A percentile compares a stretch with the other conserved stretches of the same genome.
Evolutionary conservation across 2,113 vertebrate genomes (phyloP).

Genomic region (Ochotona princeps): DNA sequence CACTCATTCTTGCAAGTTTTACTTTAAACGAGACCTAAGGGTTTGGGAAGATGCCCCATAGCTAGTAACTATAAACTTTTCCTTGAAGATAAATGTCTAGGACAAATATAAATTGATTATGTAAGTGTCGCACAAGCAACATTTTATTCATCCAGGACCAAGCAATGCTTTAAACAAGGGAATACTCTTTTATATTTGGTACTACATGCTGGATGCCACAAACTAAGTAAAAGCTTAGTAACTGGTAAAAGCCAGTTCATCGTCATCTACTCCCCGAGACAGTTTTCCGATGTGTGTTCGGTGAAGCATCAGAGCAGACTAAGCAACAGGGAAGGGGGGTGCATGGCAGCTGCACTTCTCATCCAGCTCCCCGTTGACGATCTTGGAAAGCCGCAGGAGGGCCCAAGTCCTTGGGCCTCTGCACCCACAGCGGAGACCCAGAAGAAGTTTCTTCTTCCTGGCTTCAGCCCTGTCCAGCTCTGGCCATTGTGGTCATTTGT

Average conservation of each 20-base stretch:
- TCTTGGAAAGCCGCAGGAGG: too few species aligned
- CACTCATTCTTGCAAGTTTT: not conserved
- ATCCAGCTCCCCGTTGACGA: too few species aligned
- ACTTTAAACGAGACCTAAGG: slow-evolving; percentile 21
- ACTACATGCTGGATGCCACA: not conserved
- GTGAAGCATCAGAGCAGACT: not conserved
- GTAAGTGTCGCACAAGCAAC: not conserved
- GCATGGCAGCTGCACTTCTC: too few species aligned
- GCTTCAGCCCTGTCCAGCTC: too few species aligned
- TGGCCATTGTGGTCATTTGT: too few species aligned
- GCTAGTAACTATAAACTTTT: slow-evolving; percentile 31
- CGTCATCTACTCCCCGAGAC: not conserved
- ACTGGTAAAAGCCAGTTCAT: not conserved
- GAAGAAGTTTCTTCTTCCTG: too few species aligned
- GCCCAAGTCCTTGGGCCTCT: too few species aligned
- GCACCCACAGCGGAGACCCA: too few species aligned
- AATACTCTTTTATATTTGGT: not conserved
- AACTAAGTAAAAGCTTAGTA: not conserved
- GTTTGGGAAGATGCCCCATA: not conserved
- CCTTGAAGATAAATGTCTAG: not conserved
- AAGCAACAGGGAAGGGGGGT: not conserved
- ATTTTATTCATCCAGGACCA: not conserved
- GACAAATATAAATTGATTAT: slow-evolving; percentile 14
- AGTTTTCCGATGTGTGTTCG: not conserved
- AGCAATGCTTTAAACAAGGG: slow-evolving; percentile 27